Evolutionary conservation across 1,140 invertebrate genomes (phyloP), one percentile per base, ranked within the genome.

Genomic region (Drosophila malerkotliana): DNA sequence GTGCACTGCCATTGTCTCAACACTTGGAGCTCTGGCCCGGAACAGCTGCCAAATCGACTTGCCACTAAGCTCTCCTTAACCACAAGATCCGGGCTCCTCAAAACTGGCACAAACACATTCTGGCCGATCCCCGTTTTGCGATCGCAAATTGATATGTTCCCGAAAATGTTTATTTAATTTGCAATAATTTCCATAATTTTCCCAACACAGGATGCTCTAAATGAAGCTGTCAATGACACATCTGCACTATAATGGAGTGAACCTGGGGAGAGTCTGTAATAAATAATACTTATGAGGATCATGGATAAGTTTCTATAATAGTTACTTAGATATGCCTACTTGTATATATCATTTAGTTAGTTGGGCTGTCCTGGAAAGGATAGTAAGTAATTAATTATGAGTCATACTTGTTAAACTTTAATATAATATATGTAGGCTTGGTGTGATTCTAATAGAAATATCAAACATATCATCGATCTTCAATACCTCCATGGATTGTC

Each of bases 1-100:
- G 74, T 76, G 82, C 82, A 88, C 78, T 85, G 71, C 82, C 75
- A 85, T 85, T 85, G 82, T 87, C 82, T 85, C 75, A 85, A 87
- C 82, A 85, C 82, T 85, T 87, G 82, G 48, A 30, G n/a, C 59
- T 60, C 21, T 14, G 24, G 1, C 30, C 41, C 56, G 32, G 58
- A 78, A 61, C 80, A 83, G 68, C 80, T 84, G 80, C 80, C 76
- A 34, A 4, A 47, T 41, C 49, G 57, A 56, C 52, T 63, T 62
- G 64, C 60, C 77, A 57, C 66, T 60, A 71, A 78, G 37, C 59
- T 74, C 49, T 54, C 41, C 41, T 56, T 12, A 64, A 85, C 82
- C 82, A 49, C 82, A 85, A 87, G 67, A 76, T 63, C 73, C 75
- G 68, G 63, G 53, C 12, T 44, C 37, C 1, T 30, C 14, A 1